phyloP scores from a whole-genome alignment of 2,113 vertebrate genomes.

The Grammomys dolichurus region DNA sequence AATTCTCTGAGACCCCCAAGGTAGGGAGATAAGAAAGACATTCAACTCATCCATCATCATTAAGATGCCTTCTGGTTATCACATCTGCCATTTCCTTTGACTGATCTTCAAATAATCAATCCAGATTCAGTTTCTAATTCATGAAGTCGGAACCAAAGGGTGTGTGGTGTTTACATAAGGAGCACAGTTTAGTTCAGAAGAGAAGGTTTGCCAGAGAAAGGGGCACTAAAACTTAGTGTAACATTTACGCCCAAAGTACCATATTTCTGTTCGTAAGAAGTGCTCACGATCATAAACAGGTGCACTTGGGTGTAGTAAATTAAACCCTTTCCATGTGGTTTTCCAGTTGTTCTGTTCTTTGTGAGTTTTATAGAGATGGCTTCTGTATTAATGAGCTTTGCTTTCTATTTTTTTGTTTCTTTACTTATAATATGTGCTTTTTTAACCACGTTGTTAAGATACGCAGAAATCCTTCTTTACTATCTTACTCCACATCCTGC shows the following conservation, averaged over 20 bases:
- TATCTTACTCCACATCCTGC: conserved; percentile 85
- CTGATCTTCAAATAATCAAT: not conserved
- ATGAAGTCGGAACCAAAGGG: not conserved
- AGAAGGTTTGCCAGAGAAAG: not conserved
- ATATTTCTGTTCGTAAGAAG: not conserved
- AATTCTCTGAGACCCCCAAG: not conserved
- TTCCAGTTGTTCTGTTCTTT: conserved; percentile 74
- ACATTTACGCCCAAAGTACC: not conserved
- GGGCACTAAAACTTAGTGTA: not conserved
- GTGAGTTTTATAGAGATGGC: conserved; percentile 79
- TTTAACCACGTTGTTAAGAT: conserved; percentile 88
- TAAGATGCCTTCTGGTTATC: not conserved
- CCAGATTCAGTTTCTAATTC: not conserved
- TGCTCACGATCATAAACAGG: not conserved
- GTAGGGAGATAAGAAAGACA: not conserved
- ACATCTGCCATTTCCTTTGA: not conserved
- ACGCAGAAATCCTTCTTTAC: conserved; percentile 86
- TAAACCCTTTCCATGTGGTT: conserved; percentile 65
- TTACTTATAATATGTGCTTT: conserved; percentile 89
- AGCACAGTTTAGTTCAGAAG: not conserved
- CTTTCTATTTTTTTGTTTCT: conserved; percentile 84
- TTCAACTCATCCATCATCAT: not conserved
- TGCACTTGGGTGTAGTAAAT: conserved; percentile 65
- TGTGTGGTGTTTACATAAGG: not conserved
- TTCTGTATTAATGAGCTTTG: conserved; percentile 90